Base-by-base conservation (phyloP, 1,140 invertebrate genomes). In the Drosophila grimshawi region DNA sequence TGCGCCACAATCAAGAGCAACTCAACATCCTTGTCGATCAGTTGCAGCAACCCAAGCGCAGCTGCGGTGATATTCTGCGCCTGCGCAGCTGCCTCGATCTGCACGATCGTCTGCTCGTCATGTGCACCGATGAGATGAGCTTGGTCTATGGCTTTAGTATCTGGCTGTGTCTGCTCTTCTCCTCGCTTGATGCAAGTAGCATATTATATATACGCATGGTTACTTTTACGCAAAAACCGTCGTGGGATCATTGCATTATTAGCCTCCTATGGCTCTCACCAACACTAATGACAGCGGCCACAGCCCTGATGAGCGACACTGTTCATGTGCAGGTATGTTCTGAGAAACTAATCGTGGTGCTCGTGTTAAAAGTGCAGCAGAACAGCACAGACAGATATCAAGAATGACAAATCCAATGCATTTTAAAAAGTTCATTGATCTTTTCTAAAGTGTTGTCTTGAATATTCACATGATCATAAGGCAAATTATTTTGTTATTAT, bases 71-170 rank as follows among this genome's bases (percentile, higher is more conserved):
- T 45, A 1, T 74, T 2, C 4, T 71, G 0, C 71, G 71, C 0
- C 49, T 89, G 5, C 85, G 85, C 3, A 43, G 11, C 4, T 91
- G 74, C 29, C 49, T 91, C 43, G 71, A 75, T 37, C 41, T 86
- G 0, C 81, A 91, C 30, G 89, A 91, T 69, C 76, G 80, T 11
- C 7, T 91, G 30, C 57, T 86, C 0, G 52, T 81, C 1, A 45
- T 91, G 10, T 91, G 89, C 52, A 77, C 53, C 11, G 67, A 76
- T 32, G 76, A 91, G 11, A 77, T 91, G 2, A 91, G 89, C 45
- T 37, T 85, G 1, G 81, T 86, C 1, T 91, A 91, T 10, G 89
- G 89, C 4, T 83, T 91, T 11, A 78, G 74, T 5, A 72, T 61
- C 11, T 76, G 76, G 56, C 39, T 89, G 1, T 71, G 79, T 2